Base-by-base conservation (phyloP, 2,113 vertebrate species). In the Scomber japonicus region DNA sequence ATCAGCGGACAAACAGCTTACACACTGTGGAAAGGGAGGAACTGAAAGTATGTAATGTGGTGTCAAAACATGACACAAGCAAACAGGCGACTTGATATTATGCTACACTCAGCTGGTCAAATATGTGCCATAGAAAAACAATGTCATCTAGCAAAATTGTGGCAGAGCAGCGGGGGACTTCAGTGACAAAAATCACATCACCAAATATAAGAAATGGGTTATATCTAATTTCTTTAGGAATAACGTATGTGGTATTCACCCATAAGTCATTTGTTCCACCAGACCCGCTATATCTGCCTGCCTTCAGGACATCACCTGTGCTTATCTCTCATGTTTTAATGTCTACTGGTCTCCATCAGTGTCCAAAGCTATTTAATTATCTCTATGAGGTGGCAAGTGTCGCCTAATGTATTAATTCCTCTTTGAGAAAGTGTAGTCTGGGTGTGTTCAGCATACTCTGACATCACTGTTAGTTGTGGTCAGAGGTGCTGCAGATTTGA, bases 1-100 rank as follows among this genome's bases (percentile, higher is more conserved):
- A 91, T 91, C 84, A 77, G 78, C 54, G 74, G 71, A 78, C 55
- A 79, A 82, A 85, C 83, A 79, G 75, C 83, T 86, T 57, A 75
- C 78, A 71, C 54, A 59, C 31, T 67, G 61, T 57, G 59, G 53
- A 78, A 83, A 73, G 71, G 80, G 27, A 71, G 81, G 80, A 81
- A 81, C 68, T 71, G 13, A 51, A 17, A 60, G 49, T 67, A 59
- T 77, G 68, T 64, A 54, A 78, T 59, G 14, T 19, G 13, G 31
- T 73, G 65, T 79, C 50, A 80, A 61, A 83, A 78, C 50, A 72
- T 1, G 8, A 19, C 55, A 30, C 16, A 67, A 54, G 75, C 45
- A 76, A 71, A 81, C 48, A 50, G 35, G 17, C 35, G 35, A 78
- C 77, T 44, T 83, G 51, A 68, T 67, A 60, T 30, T 19, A 50